phyloP scores from a whole-genome alignment of 1,140 invertebrate genomes.

The Orius insidiosus region DNA sequence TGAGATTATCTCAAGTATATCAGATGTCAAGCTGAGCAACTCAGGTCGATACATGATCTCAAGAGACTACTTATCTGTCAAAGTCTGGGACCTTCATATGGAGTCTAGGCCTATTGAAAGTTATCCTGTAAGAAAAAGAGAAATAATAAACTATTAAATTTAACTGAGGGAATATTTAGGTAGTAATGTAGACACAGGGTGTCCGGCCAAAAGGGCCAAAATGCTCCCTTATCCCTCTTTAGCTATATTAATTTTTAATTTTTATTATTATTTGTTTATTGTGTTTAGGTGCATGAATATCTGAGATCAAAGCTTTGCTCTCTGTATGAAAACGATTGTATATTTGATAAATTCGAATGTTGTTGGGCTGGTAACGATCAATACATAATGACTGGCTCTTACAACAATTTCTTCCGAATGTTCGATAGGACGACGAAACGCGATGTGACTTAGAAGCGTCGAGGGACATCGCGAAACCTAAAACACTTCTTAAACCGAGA shows the following conservation, averaged over 20 bases:
- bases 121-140: slow-evolving; percentile 77
- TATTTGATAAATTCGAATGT: slow-evolving; percentile 99
- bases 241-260: neutral
- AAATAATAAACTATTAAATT: no score
- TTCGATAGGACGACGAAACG: slow-evolving; percentile 81
- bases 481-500: slow-evolving; percentile 80
- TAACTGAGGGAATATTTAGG: no score
- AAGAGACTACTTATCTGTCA: slow-evolving; percentile 96
- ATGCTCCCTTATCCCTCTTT: no score
- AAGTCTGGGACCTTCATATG: slow-evolving; percentile 99
- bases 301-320: slow-evolving; percentile 94
- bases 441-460: slow-evolving; percentile 71
- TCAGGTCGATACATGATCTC: slow-evolving; percentile 98
- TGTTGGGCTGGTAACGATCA: slow-evolving; percentile 98
- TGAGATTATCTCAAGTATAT: slow-evolving; percentile 99
- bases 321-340: slow-evolving; percentile 99
- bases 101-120: slow-evolving; percentile 97
- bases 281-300: slow-evolving; percentile 87
- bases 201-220: no score
- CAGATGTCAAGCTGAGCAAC: slow-evolving; percentile 97
- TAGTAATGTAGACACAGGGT: no score
- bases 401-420: slow-evolving; percentile 99
- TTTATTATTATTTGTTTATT: slow-evolving; percentile 21
- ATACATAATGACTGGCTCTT: slow-evolving; percentile 97
- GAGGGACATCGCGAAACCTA: slow-evolving; percentile 66